Percentiles rank a stretch among this genome's conserved stretches.
phyloP scores from a whole-genome alignment of 2,888 invertebrate species.

The Heteromurus nitidus region DNA sequence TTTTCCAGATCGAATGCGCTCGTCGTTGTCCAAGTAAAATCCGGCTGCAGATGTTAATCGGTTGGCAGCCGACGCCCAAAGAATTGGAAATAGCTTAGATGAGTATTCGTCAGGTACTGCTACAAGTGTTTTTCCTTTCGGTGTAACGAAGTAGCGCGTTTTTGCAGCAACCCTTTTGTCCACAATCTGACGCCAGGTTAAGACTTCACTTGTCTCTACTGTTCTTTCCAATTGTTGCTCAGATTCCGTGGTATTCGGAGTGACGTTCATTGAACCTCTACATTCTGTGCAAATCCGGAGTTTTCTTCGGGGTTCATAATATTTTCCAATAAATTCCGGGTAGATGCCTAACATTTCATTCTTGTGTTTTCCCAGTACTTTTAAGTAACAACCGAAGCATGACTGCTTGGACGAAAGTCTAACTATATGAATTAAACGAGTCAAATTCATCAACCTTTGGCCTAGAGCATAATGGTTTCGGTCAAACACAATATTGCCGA shows the following conservation, averaged over 20 bases:
- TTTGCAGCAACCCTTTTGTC: constrained; percentile 69
- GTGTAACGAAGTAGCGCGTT: constrained; percentile 68
- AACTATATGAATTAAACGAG: constrained; percentile 61
- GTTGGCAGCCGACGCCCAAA: constrained; percentile 71
- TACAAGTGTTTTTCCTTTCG: constrained; percentile 40
- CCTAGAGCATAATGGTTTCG: constrained; percentile 66
- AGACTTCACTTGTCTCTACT: neutral
- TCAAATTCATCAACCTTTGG: constrained; percentile 61
- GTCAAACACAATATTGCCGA: constrained; percentile 63
- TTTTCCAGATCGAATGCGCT: constrained; percentile 31
- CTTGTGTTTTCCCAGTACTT: neutral
- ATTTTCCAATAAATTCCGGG: constrained; percentile 62
- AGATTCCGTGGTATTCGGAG: no score
- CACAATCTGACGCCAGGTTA: constrained; percentile 71
- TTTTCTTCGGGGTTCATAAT: constrained; percentile 43
- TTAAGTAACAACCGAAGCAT: constrained; percentile 67
- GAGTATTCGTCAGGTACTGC: constrained; percentile 68
- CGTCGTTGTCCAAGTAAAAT: constrained; percentile 48
- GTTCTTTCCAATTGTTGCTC: neutral
- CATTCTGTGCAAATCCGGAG: constrained; percentile 48
- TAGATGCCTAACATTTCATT: constrained; percentile 43
- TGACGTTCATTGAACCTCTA: constrained; percentile 13
- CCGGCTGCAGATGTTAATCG: constrained; percentile 36
- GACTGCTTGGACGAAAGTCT: constrained; percentile 67
- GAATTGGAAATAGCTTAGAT: constrained; percentile 63